Conservation (phyloP, 2,113 vertebrate species). For the Amblyopsis rosae region DNA sequence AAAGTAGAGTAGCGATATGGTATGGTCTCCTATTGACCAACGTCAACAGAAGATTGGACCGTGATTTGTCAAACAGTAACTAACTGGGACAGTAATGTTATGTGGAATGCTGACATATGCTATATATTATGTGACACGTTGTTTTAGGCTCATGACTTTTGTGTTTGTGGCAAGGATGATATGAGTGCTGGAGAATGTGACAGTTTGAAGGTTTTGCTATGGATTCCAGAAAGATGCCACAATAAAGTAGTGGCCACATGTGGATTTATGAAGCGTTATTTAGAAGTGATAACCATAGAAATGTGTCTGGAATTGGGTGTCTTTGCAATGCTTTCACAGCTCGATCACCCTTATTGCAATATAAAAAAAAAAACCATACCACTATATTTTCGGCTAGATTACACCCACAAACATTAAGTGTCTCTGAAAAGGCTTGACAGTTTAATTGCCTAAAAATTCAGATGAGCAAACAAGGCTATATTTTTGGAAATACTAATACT, state of each 20-base stretch:
- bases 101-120: slow-evolving; percentile 8
- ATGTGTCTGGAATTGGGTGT: slow-evolving; percentile 15
- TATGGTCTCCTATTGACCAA: too few relatives aligned
- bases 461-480: too few relatives aligned
- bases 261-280: slow-evolving; percentile 31
- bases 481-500: too few relatives aligned
- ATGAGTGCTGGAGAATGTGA: not conserved
- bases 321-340: slow-evolving; percentile 18
- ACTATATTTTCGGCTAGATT: not conserved
- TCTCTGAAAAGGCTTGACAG: not conserved
- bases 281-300: slow-evolving; percentile 16
- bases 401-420: not conserved
- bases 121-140: slow-evolving; percentile 9
- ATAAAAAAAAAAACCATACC: slow-evolving; percentile 4
- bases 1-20: too few relatives aligned
- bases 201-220: slow-evolving; percentile 12
- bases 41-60: too few relatives aligned
- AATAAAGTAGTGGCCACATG: slow-evolving; percentile 3
- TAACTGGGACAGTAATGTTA: slow-evolving; percentile 5
- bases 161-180: slow-evolving; percentile 24
- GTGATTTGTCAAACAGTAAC: not conserved
- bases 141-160: slow-evolving; percentile 10
- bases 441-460: not conserved
- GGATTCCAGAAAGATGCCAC: slow-evolving; percentile 13
- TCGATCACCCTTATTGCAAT: not conserved